A percentile compares a stretch with the other conserved stretches of the same genome.
Evolutionary conservation across 2,888 invertebrate species (phyloP).

Genomic region (Tenthredo scrophulariae): DNA sequence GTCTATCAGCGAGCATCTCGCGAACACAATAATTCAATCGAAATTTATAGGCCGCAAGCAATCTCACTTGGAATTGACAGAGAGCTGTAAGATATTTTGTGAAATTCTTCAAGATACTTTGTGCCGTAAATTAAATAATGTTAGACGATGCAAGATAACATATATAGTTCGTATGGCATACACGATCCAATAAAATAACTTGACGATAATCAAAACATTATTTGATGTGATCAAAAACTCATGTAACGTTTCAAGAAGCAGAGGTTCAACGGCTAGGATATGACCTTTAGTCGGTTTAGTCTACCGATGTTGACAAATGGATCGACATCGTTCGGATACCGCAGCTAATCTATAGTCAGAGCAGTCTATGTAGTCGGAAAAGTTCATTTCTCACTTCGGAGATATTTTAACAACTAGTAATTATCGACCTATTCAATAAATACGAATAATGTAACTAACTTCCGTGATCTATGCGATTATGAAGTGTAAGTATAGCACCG

Average conservation of each 20-base stretch:
- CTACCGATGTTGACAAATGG: slow-evolving; percentile 6
- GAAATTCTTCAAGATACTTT: background rate
- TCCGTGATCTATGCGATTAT: background rate
- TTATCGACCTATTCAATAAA: background rate
- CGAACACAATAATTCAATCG: background rate
- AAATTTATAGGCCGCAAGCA: background rate
- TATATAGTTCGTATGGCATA: background rate
- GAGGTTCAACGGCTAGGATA: background rate
- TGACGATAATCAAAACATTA: background rate
- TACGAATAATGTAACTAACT: background rate
- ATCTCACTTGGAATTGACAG: background rate
- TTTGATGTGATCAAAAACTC: background rate
- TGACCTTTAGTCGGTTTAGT: background rate
- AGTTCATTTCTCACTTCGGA: background rate
- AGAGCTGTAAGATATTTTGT: background rate
- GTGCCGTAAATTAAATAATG: too few species aligned
- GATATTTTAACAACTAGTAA: background rate
- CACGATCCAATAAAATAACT: background rate
- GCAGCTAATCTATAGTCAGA: background rate
- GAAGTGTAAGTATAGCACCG: background rate
- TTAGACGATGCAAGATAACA: background rate
- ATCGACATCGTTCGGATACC: background rate
- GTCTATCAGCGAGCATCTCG: background rate
- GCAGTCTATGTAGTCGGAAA: background rate
- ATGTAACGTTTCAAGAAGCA: background rate